Evolutionary conservation across 2,797 vertebrate species (phyloP).

Genomic region (Myiotriccus ornatus): DNA sequence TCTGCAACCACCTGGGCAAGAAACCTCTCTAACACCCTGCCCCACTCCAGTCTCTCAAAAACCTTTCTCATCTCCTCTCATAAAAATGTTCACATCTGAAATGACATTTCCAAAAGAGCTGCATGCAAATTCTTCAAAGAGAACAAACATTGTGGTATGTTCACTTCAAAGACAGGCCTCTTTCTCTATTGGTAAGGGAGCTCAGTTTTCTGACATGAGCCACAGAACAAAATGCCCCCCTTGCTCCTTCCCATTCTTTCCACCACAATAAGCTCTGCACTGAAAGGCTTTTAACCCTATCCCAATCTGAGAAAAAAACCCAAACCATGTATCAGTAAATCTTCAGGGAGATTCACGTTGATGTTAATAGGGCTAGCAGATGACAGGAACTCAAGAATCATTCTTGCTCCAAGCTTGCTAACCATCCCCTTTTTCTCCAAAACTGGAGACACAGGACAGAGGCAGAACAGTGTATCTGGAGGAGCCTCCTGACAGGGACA

Average conservation of each 20-base stretch:
- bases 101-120: neutral
- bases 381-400: neutral
- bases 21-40: neutral
- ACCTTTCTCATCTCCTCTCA: neutral
- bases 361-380: neutral
- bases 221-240: neutral
- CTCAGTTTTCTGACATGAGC: neutral
- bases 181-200: neutral
- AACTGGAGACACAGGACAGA: neutral
- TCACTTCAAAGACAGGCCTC: neutral
- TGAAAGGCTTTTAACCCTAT: neutral
- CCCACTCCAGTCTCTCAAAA: neutral
- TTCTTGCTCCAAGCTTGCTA: neutral
- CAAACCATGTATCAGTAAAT: neutral
- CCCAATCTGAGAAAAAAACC: neutral
- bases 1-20: neutral
- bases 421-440: neutral
- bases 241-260: neutral
- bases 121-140: neutral
- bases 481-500: neutral
- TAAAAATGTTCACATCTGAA: neutral
- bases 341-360: neutral
- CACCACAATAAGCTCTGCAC: neutral
- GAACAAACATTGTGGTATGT: neutral
- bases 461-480: neutral